Conservation (phyloP, 2,113 vertebrate species). For the Hoplias malabaricus region DNA sequence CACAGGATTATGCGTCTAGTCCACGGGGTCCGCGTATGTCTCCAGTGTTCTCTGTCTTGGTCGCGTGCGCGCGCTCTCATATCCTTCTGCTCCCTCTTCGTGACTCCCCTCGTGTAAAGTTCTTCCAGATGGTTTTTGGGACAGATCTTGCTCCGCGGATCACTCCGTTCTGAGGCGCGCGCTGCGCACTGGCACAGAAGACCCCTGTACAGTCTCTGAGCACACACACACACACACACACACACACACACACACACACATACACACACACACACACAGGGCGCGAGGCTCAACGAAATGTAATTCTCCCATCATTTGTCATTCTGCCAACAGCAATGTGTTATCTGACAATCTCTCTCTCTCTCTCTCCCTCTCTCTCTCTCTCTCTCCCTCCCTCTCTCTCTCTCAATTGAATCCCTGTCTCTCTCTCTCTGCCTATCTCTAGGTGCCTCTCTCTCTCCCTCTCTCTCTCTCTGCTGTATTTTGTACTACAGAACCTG, state of each 20-base stretch:
- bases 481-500: too few relatives aligned
- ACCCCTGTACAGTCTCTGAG: not conserved
- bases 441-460: too few relatives aligned
- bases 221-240: too few relatives aligned
- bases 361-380: too few relatives aligned
- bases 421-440: too few relatives aligned
- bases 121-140: not conserved
- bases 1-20: too few relatives aligned
- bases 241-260: conserved; percentile 9
- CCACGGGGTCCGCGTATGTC: too few relatives aligned
- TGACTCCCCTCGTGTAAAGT: not conserved
- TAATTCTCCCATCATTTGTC: not conserved
- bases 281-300: not conserved
- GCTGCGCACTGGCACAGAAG: not conserved
- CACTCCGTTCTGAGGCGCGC: not conserved
- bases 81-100: not conserved
- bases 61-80: not conserved
- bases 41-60: not conserved
- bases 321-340: too few relatives aligned
- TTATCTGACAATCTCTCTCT: too few relatives aligned
- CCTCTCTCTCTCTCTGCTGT: too few relatives aligned
- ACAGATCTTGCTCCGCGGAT: not conserved
- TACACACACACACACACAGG: conserved; percentile 25
- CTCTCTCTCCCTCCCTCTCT: too few relatives aligned
- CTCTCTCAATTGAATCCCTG: too few relatives aligned